Evolutionary conservation across 2,113 vertebrate species (phyloP).

Genomic region (Girardinichthys multiradiatus): DNA sequence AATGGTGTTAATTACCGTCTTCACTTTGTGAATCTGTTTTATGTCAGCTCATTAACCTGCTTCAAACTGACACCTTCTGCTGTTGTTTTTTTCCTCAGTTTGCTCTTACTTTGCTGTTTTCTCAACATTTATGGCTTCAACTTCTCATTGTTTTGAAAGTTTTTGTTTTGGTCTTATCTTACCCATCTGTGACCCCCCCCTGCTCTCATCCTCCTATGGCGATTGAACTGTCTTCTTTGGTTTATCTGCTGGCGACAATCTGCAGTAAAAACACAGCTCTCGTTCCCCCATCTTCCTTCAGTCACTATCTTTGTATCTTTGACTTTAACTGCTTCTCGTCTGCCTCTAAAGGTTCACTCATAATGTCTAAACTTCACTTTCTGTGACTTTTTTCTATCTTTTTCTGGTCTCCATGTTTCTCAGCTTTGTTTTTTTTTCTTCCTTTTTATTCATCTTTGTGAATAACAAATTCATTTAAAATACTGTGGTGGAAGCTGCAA

Average conservation of each 20-base stretch:
- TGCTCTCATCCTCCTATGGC: not conserved
- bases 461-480: not conserved
- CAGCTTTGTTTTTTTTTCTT: not conserved
- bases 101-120: too few relatives aligned
- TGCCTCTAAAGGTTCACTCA: not conserved
- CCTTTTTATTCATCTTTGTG: not conserved
- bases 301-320: not conserved
- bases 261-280: not conserved
- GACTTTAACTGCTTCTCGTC: not conserved
- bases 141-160: constrained; percentile 14
- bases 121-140: not conserved
- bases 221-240: not conserved
- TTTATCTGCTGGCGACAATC: not conserved
- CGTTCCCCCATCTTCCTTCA: not conserved
- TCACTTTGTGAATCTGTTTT: constrained; percentile 40
- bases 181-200: constrained; percentile 7
- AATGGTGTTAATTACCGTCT: constrained; percentile 24
- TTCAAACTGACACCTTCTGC: constrained; percentile 37
- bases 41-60: constrained; percentile 55
- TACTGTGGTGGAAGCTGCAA: not conserved
- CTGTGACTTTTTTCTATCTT: not conserved
- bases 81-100: too few relatives aligned
- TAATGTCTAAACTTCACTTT: not conserved
- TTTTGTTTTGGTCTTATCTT: constrained; percentile 32
- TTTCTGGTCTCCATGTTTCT: too few relatives aligned